Evolutionary conservation across 2,113 vertebrate species (phyloP), one percentile per base, ranked within the genome.

Genomic region (Herpetotheres cachinnans): DNA sequence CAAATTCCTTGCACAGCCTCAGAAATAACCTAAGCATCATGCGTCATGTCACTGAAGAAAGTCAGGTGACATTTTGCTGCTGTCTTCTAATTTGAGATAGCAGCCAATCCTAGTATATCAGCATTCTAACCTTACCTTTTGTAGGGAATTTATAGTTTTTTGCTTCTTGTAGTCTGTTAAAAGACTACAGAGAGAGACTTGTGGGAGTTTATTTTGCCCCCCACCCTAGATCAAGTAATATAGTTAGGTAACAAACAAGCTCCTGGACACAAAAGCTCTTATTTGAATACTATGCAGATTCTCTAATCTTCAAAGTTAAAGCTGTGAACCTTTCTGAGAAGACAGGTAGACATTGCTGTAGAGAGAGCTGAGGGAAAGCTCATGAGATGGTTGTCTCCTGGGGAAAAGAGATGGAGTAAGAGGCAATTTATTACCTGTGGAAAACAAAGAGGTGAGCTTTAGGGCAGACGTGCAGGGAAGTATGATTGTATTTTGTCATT

Each of bases 101-200:
- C 13, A 90, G 4, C 14, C n/a, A 71, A 44, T 5, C 12, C 42
- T 17, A 82, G 11, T 8, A 54, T 1, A 78, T 0, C 0, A 71
- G 47, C 42, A 81, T 29, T 78, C 47, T 52, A 74, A 40, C 27
- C 44, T 58, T 30, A 52, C 5, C 47, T 84, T 78, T 54, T 13
- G 16, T 3, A 71, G 7, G 26, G 24, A 66, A 74, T n/a, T 80
- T 15, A 0, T 19, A 15, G 6, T 3, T 27, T 90, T 86, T 73
- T 66, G 6, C 21, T 89, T 42, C 67, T 66, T 56, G 4, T 30
- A 34, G 36, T 42, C 80, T 34, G 8, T 66, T 87, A 14, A 55
- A 90, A 59, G 22, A 55, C 25, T 32, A 59, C 3, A 25, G 25
- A 55, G n/a, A 65, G 44, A 42, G 30, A 81, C 40, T 36, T 0